Base-by-base conservation (phyloP, 2,797 vertebrate species). In the Sebastes minor region DNA sequence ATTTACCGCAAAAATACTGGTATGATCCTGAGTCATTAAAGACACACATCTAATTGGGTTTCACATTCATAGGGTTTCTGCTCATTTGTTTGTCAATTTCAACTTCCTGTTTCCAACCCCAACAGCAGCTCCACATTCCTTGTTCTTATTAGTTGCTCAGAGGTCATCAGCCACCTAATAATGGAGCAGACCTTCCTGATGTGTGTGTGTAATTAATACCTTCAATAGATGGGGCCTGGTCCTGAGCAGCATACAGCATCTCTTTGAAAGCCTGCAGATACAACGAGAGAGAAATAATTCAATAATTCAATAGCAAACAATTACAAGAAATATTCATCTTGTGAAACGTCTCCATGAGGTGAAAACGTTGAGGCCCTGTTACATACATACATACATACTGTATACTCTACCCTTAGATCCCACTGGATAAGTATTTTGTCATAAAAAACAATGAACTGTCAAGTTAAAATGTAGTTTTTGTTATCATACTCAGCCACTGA, bases 171-270 rank as follows among this genome's bases (percentile, higher is more conserved):
- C 30, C 22, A n/a, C 5, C 42, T 60, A 74, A 63, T 65, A 64
- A 70, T 23, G 23, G 46, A 49, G 5, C 9, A 11, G 30, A 52
- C 5, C 30, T 14, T 35, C 12, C 4, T 16, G 18, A 8, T 55
- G 68, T 62, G 28, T 46, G 68, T 69, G 71, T 64, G 55, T 71
- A 6, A 32, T 23, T 7, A 6, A 96, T 97, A 99, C 98, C 98
- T 97, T 99, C 98, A 85, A 98, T 95, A 86, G 98, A 99, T 74
- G 98, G 98, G n/a, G 98, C 98, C 94, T 99, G 97, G 94, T 99
- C 98, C 95, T 99, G 98, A 91, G 98, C 98, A 56, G 98, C 97
- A 94, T 99, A 99, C 33, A 99, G 95, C 98, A 99, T 99, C 89
- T 99, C 98, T 92, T 99, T 99, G 92, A 99, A 97, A 89, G 98